phyloP scores from a whole-genome alignment of 2,797 vertebrate genomes.

The Masticophis lateralis region DNA sequence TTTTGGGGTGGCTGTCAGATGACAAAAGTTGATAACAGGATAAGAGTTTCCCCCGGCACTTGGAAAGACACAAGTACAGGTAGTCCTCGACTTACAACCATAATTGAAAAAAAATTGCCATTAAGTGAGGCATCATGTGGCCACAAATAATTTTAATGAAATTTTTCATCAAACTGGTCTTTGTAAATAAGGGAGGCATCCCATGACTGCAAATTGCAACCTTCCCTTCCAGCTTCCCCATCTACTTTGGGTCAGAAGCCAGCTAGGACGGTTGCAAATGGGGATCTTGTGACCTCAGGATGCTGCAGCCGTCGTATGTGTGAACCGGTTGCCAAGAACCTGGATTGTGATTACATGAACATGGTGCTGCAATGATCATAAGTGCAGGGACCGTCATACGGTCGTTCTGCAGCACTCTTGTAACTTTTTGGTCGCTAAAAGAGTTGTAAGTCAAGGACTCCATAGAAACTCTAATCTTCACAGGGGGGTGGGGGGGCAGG shows the following conservation, averaged over 20 bases:
- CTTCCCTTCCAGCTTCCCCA: not conserved
- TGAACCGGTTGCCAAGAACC: not conserved
- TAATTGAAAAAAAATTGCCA: accelerated
- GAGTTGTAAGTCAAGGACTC: not conserved
- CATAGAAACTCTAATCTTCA: not conserved
- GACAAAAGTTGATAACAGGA: not conserved
- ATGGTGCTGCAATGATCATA: not conserved
- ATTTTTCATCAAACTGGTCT: too few relatives aligned
- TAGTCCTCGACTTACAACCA: not conserved
- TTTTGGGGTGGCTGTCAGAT: not conserved
- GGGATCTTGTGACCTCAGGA: not conserved
- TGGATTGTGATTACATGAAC: not conserved
- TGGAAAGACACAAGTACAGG: not conserved
- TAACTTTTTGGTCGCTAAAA: not conserved
- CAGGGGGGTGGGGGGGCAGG: not conserved
- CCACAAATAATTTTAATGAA: not conserved
- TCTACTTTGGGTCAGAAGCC: not conserved
- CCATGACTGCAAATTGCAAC: not conserved
- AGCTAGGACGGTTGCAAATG: not conserved
- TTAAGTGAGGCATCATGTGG: not conserved
- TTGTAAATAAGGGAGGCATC: not conserved
- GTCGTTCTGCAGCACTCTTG: not conserved
- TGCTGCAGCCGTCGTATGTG: not conserved
- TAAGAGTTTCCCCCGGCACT: not conserved
- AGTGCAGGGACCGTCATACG: not conserved